Evolutionary conservation across 2,888 invertebrate species (phyloP).

Genomic region (Thecocarcelia acutangulata): DNA sequence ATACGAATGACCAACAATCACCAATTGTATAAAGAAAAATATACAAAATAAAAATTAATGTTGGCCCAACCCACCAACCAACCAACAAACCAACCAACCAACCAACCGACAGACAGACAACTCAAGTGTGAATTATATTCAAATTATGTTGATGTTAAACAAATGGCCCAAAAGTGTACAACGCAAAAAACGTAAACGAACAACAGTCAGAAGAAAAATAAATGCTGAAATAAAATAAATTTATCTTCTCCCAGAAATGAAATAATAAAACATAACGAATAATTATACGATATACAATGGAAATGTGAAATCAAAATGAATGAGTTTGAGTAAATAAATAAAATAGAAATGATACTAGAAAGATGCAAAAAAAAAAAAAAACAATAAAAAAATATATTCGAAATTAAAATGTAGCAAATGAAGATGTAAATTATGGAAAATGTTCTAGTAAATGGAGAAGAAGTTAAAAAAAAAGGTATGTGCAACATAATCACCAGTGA

Average conservation of each 20-base stretch:
- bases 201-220: neutral
- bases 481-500: too few relatives aligned
- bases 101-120: conserved; percentile 72
- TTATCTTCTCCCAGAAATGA: conserved; percentile 42
- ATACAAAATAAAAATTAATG: conserved; percentile 28
- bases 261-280: conserved; percentile 71
- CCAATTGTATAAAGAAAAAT: conserved; percentile 47
- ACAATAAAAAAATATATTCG: neutral
- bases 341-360: conserved; percentile 10
- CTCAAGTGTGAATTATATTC: conserved; percentile 78
- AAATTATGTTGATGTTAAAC: conserved; percentile 71
- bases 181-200: neutral
- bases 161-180: conserved; percentile 70
- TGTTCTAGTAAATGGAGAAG: too few relatives aligned
- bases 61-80: conserved; percentile 68
- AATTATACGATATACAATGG: conserved; percentile 70
- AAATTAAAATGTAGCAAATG: conserved; percentile 69
- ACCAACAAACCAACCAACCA: conserved; percentile 60
- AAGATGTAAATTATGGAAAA: conserved; percentile 78
- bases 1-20: conserved; percentile 35
- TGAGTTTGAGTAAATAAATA: conserved; percentile 53
- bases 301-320: conserved; percentile 49
- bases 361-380: conserved; percentile 4
- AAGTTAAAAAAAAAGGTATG: too few relatives aligned
- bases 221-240: conserved; percentile 50